These are phyloP conservation scores for Clostera curtula DNA, from an alignment of 2,888 invertebrate species.

Conservation along the genomic window DNA sequence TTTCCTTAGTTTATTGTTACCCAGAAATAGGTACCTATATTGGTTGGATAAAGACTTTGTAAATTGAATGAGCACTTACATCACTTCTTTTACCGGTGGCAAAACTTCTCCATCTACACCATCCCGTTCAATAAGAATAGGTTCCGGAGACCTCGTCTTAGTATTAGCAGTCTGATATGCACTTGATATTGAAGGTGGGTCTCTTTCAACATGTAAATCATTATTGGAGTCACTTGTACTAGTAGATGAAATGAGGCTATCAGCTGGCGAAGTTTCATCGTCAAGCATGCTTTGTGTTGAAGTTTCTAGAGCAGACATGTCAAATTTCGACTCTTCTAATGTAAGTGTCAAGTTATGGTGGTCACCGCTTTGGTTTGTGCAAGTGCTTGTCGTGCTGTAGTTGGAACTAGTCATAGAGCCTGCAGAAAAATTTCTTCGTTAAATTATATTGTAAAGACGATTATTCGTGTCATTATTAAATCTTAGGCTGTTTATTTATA, in stretches of 20 bases:
- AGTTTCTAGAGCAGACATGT: constrained; percentile 80
- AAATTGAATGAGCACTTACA: constrained; percentile 30
- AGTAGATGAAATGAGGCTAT: constrained; percentile 80
- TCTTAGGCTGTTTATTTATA: too few species aligned
- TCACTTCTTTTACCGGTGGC: constrained; percentile 44
- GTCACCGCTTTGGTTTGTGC: constrained; percentile 63
- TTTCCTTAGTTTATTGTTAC: too few species aligned
- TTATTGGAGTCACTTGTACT: constrained; percentile 79
- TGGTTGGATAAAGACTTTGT: background rate
- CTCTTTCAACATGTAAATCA: constrained; percentile 62
- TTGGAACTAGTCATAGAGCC: constrained; percentile 71
- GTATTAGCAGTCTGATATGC: constrained; percentile 72
- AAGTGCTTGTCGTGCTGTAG: constrained; percentile 68
- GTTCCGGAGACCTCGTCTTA: constrained; percentile 68
- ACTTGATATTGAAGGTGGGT: constrained; percentile 57
- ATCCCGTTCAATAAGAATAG: constrained; percentile 37
- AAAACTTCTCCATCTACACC: constrained; percentile 49
- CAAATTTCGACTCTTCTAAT: constrained; percentile 84
- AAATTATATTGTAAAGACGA: background rate
- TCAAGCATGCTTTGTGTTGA: constrained; percentile 82
- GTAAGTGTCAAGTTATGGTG: constrained; percentile 76
- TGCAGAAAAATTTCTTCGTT: constrained; percentile 20
- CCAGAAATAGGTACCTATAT: too few species aligned
- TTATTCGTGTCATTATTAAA: too few species aligned
- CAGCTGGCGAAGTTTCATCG: constrained; percentile 89